These are phyloP conservation scores for Phasia obesa DNA, from an alignment of 2,888 invertebrate genomes.

Conservation along the genomic window DNA sequence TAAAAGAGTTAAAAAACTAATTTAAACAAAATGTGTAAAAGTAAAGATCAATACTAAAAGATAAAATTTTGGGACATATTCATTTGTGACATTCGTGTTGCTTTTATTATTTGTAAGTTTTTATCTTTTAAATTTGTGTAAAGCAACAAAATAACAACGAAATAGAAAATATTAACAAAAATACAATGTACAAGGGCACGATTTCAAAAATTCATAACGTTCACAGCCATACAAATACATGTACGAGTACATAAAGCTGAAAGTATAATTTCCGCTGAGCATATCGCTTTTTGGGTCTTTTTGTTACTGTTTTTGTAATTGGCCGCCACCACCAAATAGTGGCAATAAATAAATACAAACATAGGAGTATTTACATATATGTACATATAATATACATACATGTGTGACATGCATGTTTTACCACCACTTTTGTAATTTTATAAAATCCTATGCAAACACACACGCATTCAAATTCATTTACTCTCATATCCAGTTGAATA, in stretches of 20 bases:
- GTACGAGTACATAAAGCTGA: conserved; percentile 9
- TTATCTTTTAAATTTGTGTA: conserved; percentile 42
- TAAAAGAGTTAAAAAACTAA: background rate
- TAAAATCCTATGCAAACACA: conserved; percentile 2
- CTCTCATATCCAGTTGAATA: background rate
- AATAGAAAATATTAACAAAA: conserved; percentile 14
- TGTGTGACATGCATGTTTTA: conserved; percentile 9
- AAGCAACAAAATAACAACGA: conserved; percentile 1
- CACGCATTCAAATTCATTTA: conserved; percentile 11
- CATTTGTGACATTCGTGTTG: background rate
- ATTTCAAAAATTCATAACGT: conserved; percentile 3
- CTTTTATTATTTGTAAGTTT: conserved; percentile 11
- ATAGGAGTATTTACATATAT: background rate
- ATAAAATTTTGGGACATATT: background rate
- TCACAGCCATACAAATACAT: background rate
- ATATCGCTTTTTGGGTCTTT: background rate
- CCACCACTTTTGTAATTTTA: conserved; percentile 1
- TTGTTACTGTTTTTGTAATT: conserved; percentile 24
- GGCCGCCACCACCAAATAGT: conserved; percentile 5
- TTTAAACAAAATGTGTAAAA: background rate
- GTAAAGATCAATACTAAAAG: background rate
- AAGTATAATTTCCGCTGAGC: conserved; percentile 59
- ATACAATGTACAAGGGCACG: conserved; percentile 25
- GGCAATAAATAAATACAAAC: background rate
- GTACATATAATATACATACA: background rate